Conservation (phyloP, 2,113 vertebrate genomes). For the Tupaia chinensis region DNA sequence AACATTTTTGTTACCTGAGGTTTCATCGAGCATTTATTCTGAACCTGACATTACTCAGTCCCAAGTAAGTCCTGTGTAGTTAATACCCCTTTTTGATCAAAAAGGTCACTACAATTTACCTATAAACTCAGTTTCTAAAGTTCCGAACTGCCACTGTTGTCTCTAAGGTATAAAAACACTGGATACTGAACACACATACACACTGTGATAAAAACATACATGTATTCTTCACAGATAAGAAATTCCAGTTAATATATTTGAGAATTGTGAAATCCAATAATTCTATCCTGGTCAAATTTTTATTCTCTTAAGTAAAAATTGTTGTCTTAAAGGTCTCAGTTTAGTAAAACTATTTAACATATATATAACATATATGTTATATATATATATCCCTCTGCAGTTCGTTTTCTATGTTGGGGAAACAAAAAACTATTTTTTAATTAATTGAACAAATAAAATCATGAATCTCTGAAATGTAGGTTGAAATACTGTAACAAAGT, state of each 20-base stretch:
- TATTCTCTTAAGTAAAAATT: conserved; percentile 52
- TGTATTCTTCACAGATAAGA: neutral
- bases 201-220: neutral
- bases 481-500: neutral
- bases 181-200: neutral
- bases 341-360: conserved; percentile 59
- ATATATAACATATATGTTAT: neutral
- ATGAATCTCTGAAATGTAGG: neutral
- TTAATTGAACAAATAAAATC: conserved; percentile 25
- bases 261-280: conserved; percentile 33
- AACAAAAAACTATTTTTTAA: conserved; percentile 7
- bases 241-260: conserved; percentile 26
- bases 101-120: neutral
- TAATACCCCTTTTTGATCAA: neutral
- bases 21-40: neutral
- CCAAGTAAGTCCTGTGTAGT: neutral
- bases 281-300: conserved; percentile 5
- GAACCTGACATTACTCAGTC: neutral
- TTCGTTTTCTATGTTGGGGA: neutral
- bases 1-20: neutral
- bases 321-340: neutral
- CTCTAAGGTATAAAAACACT: neutral
- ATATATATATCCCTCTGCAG: neutral
- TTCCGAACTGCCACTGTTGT: neutral
- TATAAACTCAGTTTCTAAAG: neutral